Base-by-base conservation (phyloP, 2,797 vertebrate genomes). In the Halcyon badia region DNA sequence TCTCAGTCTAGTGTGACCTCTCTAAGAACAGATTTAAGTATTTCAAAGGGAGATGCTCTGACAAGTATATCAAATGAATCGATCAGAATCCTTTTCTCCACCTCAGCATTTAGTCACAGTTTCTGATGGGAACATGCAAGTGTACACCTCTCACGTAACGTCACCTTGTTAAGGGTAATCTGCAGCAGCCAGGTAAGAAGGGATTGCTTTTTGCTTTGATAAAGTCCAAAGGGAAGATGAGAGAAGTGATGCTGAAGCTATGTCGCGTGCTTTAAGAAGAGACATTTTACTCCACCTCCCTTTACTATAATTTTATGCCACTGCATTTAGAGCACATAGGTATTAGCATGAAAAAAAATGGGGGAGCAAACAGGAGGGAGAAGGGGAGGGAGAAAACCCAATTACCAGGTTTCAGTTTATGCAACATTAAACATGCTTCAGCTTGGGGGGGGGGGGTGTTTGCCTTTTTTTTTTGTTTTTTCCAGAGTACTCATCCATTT, bases 1-100 rank as follows among this genome's bases (percentile, higher is more conserved):
- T 93, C 56, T 86, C 57, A 44, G n/a, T 48, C 48, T 76, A 88
- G 46, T 21, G 51, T 64, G 87, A 91, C 70, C 60, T 95, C 79
- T 91, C 90, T 62, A 93, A 97, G 92, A 57, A 92, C 28, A 87
- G 25, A 73, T 44, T 54, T 79, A 81, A 83, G 61, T 75, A 76
- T 90, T 84, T 92, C 3, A 44, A 51, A 81, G 76, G 68, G 49
- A 94, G 44, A 66, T 3, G 41, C 84, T 95, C 83, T 71, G 89
- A 96, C 72, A 95, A 89, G 83, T 20, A 56, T 21, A 89, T 57
- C 69, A 97, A 97, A 97, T 18, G 3, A 66, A 79, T 10, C 90
- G 88, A 95, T 96, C 85, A 73, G 75, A 96, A 96, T 68, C 52
- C 80, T 88, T 65, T 58, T 83, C 94, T 92, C 69, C 95, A 90